Conservation (phyloP, 2,797 vertebrate genomes). For the Lithobates sylvaticus region DNA sequence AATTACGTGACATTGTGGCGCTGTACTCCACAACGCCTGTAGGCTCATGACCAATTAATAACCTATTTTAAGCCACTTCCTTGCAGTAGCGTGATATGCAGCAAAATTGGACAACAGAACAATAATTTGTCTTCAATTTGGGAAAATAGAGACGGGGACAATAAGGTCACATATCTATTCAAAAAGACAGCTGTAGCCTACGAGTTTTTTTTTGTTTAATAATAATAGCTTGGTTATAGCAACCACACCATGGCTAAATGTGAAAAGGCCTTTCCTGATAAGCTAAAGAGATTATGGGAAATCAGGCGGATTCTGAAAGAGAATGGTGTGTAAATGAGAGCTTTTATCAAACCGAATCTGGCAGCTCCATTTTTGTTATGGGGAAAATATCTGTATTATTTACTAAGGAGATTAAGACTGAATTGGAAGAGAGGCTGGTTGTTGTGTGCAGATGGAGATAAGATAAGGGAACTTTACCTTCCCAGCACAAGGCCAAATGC, state of each 20-base stretch:
- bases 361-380: conserved; percentile 84
- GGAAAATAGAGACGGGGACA: conserved; percentile 65
- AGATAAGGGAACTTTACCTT: conserved; percentile 89
- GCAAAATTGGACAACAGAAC: conserved; percentile 69
- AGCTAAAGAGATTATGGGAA: conserved; percentile 86
- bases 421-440: conserved; percentile 97
- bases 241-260: conserved; percentile 76
- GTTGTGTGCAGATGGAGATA: conserved; percentile 98
- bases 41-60: conserved; percentile 64
- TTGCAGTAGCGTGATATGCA: conserved; percentile 69
- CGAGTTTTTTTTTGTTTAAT: conserved; percentile 79
- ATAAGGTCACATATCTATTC: conserved; percentile 70
- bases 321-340: conserved; percentile 88
- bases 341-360: conserved; percentile 86
- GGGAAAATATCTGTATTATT: conserved; percentile 99
- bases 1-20: conserved; percentile 26
- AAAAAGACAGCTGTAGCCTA: conserved; percentile 75
- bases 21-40: conserved; percentile 22
- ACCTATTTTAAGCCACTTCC: conserved; percentile 62
- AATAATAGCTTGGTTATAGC: conserved; percentile 79
- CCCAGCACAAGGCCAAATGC: conserved; percentile 80
- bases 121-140: conserved; percentile 69
- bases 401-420: conserved; percentile 98
- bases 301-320: conserved; percentile 83
- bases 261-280: conserved; percentile 81